These are phyloP conservation scores for Onchidella celtica DNA, from an alignment of 2,888 invertebrate species.

Conservation along the genomic window DNA sequence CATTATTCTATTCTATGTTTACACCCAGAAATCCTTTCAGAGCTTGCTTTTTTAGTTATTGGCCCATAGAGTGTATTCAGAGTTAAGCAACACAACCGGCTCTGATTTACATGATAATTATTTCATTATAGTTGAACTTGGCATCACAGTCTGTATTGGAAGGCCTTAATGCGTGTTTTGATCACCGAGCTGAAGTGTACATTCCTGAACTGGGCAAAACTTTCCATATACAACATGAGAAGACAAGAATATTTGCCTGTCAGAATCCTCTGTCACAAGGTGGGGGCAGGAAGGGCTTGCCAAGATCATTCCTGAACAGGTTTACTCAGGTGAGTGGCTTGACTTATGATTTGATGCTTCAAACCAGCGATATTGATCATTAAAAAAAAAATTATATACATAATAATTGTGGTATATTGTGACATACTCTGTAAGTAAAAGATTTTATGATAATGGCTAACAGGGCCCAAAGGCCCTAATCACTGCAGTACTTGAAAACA, in stretches of 20 bases:
- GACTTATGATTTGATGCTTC: background rate
- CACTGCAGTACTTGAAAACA: background rate
- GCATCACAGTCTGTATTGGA: slow-evolving; percentile 99
- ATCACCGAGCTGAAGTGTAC: slow-evolving; percentile 97
- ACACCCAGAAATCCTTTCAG: too few relatives aligned
- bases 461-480: background rate
- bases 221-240: slow-evolving; percentile 86
- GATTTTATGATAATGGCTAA: background rate
- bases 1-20: too few relatives aligned
- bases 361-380: background rate
- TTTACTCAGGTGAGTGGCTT: slow-evolving; percentile 85
- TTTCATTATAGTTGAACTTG: slow-evolving; percentile 91
- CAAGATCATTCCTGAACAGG: slow-evolving; percentile 97
- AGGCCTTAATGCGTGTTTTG: slow-evolving; percentile 98
- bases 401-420: too few relatives aligned
- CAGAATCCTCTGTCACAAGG: slow-evolving; percentile 98
- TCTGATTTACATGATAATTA: too few relatives aligned
- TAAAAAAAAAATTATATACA: too few relatives aligned
- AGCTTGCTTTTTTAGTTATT: too few relatives aligned
- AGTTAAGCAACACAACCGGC: too few relatives aligned
- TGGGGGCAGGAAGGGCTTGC: slow-evolving; percentile 96
- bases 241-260: slow-evolving; percentile 95
- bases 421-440: too few relatives aligned
- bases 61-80: too few relatives aligned
- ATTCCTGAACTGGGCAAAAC: slow-evolving; percentile 95